These are phyloP conservation scores for Danio aesculapii DNA, from an alignment of 2,797 vertebrate genomes.

Conservation along the genomic window DNA sequence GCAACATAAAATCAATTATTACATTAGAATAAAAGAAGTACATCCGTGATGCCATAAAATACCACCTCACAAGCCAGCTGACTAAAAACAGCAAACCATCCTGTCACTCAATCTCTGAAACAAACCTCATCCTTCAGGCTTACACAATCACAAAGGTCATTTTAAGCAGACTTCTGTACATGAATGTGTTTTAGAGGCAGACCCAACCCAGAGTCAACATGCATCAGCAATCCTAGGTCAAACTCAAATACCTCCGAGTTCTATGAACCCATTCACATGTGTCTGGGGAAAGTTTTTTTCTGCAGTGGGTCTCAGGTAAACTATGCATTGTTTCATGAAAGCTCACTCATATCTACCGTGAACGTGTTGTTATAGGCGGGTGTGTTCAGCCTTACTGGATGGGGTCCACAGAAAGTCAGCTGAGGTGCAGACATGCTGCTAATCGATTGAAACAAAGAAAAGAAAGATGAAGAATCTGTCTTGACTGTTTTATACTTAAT, in stretches of 20 bases:
- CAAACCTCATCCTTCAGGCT: slow-evolving; percentile 27
- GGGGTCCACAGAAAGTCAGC: slow-evolving; percentile 14
- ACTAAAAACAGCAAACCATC: slow-evolving; percentile 7
- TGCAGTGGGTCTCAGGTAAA: slow-evolving; percentile 37
- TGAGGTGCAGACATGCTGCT: slow-evolving; percentile 1
- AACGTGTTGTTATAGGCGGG: slow-evolving; percentile 28
- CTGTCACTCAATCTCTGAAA: slow-evolving; percentile 21
- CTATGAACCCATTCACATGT: slow-evolving; percentile 31
- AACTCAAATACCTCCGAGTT: slow-evolving; percentile 39
- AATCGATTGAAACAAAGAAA: slow-evolving; percentile 7
- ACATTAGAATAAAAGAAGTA: too few relatives aligned
- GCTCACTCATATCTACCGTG: slow-evolving; percentile 22
- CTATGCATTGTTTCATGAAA: slow-evolving; percentile 30
- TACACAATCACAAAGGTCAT: slow-evolving; percentile 37
- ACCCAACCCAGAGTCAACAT: slow-evolving; percentile 51
- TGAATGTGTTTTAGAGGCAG: slow-evolving; percentile 29
- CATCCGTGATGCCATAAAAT: background rate
- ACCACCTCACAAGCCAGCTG: background rate
- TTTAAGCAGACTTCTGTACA: slow-evolving; percentile 28
- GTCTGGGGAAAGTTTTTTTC: background rate
- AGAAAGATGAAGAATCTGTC: background rate
- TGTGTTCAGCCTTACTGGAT: slow-evolving; percentile 39
- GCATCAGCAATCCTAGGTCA: slow-evolving; percentile 33
- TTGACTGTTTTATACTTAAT: background rate
- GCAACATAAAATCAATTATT: too few relatives aligned